Evolutionary conservation across 2,113 vertebrate species (phyloP), one percentile per base, ranked within the genome.

Genomic region (Gymnocephalus cernua): DNA sequence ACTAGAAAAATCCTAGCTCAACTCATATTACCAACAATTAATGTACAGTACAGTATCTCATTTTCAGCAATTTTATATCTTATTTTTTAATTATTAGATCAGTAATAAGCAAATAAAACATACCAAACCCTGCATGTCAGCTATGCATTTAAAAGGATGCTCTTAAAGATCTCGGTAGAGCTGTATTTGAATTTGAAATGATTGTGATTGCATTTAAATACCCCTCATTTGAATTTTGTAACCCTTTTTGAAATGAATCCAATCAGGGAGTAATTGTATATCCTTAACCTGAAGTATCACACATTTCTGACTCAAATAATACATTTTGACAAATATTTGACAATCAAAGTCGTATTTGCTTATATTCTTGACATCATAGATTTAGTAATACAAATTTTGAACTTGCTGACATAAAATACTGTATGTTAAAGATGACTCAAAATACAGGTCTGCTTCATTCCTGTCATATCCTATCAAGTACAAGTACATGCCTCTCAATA

Each of bases 201-300:
- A 78, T 74, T 53, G 74, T 85, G 79, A 87, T 83, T 88, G 50
- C 90, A 70, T 83, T 77, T 57, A 78, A 79, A 79, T 64, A 45
- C 14, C 15, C 50, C 29, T 79, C 73, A 67, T 84, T 74, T 80
- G 23, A 84, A 77, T 72, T 57, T 35, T 73, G 41, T 38, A 48
- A 51, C 32, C 21, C 44, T 19, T 75, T 41, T 62, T 48, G 19
- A 82, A 75, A 80, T 64, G 2, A 80, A 83, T 56, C 50, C 63
- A 84, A 74, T 86, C 80, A 84, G 38, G 45, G 29, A 23, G 35
- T 48, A 21, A 78, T 50, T 75, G 27, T 62, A 73, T 80, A 69
- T 54, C 35, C 47, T 32, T 74, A 72, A 74, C 44, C 13, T 84
- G 38, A 67, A 56, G 48, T 25, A 45, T 59, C 29, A 41, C 45